Conservation (phyloP, 2,888 invertebrate genomes). For the Torymus auratus region DNA sequence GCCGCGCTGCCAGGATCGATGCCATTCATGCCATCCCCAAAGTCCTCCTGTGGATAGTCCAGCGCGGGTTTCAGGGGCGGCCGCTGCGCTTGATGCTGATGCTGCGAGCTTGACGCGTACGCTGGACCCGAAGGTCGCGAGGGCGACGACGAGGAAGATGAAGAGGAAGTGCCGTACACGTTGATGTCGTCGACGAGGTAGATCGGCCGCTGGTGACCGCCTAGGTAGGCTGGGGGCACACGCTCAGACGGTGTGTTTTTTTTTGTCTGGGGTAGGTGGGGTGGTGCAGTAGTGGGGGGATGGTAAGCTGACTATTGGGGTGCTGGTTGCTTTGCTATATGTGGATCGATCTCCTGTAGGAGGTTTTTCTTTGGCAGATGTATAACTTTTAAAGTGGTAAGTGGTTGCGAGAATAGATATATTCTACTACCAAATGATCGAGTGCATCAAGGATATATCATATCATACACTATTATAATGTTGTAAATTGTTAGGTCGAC, state of each 20-base stretch:
- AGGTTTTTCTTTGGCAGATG: too few relatives aligned
- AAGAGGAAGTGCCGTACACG: constrained; percentile 61
- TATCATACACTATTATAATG: too few relatives aligned
- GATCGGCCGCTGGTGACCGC: constrained; percentile 67
- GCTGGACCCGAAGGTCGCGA: constrained; percentile 23
- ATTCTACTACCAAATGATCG: too few relatives aligned
- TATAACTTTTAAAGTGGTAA: too few relatives aligned
- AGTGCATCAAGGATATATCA: too few relatives aligned
- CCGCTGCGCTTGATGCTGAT: constrained; percentile 60
- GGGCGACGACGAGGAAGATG: neutral
- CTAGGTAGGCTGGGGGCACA: constrained; percentile 61
- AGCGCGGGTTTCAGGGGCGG: constrained; percentile 61
- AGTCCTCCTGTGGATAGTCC: constrained; percentile 72
- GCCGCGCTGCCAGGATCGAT: neutral
- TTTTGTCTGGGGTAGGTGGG: neutral
- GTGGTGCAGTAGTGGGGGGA: too few relatives aligned
- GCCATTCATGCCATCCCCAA: constrained; percentile 14
- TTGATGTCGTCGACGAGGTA: constrained; percentile 78
- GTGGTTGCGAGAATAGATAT: too few relatives aligned
- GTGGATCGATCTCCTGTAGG: too few relatives aligned
- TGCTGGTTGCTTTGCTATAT: too few relatives aligned
- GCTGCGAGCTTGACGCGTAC: constrained; percentile 47
- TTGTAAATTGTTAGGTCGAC: too few relatives aligned
- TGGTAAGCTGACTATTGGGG: too few relatives aligned
- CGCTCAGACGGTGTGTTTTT: constrained; percentile 15